Base-by-base conservation (phyloP, 1,140 invertebrate species). In the Teleogryllus occipitalis region DNA sequence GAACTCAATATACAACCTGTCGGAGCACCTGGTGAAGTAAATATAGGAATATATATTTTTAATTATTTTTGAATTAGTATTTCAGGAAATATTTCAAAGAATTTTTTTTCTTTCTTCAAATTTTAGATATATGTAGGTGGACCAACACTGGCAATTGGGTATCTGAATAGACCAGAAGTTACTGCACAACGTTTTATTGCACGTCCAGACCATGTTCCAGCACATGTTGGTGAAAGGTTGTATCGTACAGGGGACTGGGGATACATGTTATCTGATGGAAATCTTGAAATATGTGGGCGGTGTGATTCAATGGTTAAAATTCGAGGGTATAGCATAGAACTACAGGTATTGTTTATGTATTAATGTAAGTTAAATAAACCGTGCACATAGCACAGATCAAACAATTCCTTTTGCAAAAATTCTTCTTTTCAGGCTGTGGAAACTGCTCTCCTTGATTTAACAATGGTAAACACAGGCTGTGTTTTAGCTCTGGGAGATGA, bases 241-340 rank as follows among this genome's bases (percentile, higher is more conserved):
- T 89, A 89, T 80, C 83, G 85, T 73, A 88, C 87, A 14, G 88
- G 88, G 8, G 87, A 88, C 83, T 88, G 87, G 87, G 88, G 88
- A 8, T 89, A 88, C 82, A 82, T 88, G 81, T 82, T 87, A 73
- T 83, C 84, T 27, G 88, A 89, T 81, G 86, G 86, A 3, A 85
- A 83, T 79, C 83, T 89, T 27, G 88, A 90, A 80, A 88, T 89
- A 21, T 87, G 87, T 82, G 89, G 89, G 7, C 83, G 89, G 10
- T 87, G 87, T 82, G 89, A 89, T 81, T 86, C 88, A 27, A 87
- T 89, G 85, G 88, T 89, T 8, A 88, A 89, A 83, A 88, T 90
- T 72, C 83, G 88, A 49, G 89, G 89, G 3, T 90, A 89, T 82
- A 87, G 87, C 21, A 85, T 90, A 54, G 89, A 89, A 83, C 82